These are phyloP conservation scores for Andricus quercusramuli DNA, from an alignment of 2,888 invertebrate genomes.

Conservation along the genomic window DNA sequence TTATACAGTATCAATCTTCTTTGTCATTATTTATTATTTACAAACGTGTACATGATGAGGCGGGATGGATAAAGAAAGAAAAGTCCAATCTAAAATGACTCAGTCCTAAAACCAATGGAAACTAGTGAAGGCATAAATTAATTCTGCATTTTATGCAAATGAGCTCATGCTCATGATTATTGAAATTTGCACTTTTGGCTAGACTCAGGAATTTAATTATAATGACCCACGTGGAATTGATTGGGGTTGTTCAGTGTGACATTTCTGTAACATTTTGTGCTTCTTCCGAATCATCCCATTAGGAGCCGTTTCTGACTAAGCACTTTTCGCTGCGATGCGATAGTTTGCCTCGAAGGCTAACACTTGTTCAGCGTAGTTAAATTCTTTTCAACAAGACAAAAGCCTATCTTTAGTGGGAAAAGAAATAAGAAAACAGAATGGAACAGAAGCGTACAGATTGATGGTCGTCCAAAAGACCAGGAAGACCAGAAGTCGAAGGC, in stretches of 20 bases:
- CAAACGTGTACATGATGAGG: not conserved
- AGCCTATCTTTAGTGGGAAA: slow-evolving; percentile 11
- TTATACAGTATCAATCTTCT: slow-evolving; percentile 5
- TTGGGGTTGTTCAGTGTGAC: not conserved
- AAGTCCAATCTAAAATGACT: not conserved
- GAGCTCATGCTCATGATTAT: too few species aligned
- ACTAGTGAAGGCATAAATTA: too few species aligned
- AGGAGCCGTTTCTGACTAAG: slow-evolving; percentile 38
- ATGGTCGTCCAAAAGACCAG: slow-evolving; percentile 35
- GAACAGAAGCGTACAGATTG: not conserved
- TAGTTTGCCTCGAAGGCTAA: slow-evolving; percentile 34
- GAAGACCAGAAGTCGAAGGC: slow-evolving; percentile 41
- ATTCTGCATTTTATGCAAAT: too few species aligned
- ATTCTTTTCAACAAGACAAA: slow-evolving; percentile 33
- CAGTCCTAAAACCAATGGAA: not conserved
- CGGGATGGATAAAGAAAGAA: not conserved
- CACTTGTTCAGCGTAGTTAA: slow-evolving; percentile 33
- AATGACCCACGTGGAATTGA: not conserved
- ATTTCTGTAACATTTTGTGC: not conserved
- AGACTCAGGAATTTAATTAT: not conserved
- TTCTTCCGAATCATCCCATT: slow-evolving; percentile 34
- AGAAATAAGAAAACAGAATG: not conserved
- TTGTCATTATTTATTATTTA: not conserved
- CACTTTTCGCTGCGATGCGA: slow-evolving; percentile 17
- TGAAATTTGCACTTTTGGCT: too few species aligned